Evolutionary conservation across 2,113 vertebrate genomes (phyloP).

Genomic region (Hippocampus guttulatus): DNA sequence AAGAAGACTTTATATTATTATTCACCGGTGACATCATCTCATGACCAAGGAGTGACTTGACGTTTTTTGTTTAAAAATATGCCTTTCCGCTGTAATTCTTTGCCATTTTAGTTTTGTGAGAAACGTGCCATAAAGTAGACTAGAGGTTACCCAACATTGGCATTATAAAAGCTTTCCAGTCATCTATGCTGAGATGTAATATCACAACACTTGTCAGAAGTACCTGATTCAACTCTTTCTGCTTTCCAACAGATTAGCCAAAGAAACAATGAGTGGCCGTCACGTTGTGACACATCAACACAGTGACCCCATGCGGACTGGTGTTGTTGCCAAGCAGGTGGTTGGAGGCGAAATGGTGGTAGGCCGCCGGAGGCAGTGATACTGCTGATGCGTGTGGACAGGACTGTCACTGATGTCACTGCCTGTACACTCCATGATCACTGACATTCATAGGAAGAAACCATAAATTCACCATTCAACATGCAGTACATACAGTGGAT

Average conservation of each 20-base stretch:
- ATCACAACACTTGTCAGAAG: not conserved
- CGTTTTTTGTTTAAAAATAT: not conserved
- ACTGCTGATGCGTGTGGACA: slow-evolving; percentile 53
- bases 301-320: slow-evolving; percentile 36
- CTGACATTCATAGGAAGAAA: slow-evolving; percentile 6
- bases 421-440: slow-evolving; percentile 27
- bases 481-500: not conserved
- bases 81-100: not conserved
- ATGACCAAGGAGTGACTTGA: not conserved
- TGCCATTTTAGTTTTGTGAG: slow-evolving; percentile 11
- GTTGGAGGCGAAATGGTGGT: slow-evolving; percentile 39
- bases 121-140: not conserved
- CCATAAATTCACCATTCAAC: not conserved
- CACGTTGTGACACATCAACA: slow-evolving; percentile 38
- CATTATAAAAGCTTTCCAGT: not conserved
- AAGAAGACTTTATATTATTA: too few relatives aligned
- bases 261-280: slow-evolving; percentile 17
- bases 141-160: not conserved
- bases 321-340: slow-evolving; percentile 52
- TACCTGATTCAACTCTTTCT: not conserved
- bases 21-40: not conserved
- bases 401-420: slow-evolving; percentile 56
- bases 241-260: slow-evolving; percentile 2
- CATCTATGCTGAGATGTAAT: not conserved
- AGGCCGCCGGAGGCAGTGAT: slow-evolving; percentile 11